These are phyloP conservation scores for Trichomycterus rosablanca DNA, from an alignment of 2,113 vertebrate genomes.

Conservation along the genomic window DNA sequence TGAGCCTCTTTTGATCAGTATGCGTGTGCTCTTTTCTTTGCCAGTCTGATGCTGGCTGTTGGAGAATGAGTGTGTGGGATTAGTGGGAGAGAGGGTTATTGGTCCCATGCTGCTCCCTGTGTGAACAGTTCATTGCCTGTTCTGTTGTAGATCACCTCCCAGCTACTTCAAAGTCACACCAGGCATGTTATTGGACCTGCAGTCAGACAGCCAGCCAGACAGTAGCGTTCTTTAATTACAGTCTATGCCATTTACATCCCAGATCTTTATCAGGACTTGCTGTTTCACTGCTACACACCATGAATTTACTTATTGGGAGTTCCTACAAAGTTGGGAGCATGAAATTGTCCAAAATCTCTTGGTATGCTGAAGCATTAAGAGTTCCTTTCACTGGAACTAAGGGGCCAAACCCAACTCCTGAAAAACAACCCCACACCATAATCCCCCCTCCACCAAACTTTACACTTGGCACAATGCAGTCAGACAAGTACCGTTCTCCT, in stretches of 20 bases:
- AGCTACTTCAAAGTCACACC: conserved; percentile 24
- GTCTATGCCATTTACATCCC: conserved; percentile 1
- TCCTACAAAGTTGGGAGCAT: too few relatives aligned
- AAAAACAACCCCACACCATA: too few relatives aligned
- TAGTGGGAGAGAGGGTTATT: conserved; percentile 18
- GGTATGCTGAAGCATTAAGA: too few relatives aligned
- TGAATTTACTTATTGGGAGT: too few relatives aligned
- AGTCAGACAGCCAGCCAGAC: not conserved
- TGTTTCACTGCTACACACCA: not conserved
- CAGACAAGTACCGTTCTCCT: too few relatives aligned
- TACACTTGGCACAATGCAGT: too few relatives aligned
- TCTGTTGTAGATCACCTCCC: conserved; percentile 33
- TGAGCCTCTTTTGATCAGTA: conserved; percentile 29
- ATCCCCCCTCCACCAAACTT: too few relatives aligned
- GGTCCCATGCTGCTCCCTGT: conserved; percentile 11
- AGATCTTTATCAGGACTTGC: conserved; percentile 10
- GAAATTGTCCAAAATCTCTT: too few relatives aligned
- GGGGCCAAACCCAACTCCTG: too few relatives aligned
- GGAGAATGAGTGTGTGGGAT: conserved; percentile 27
- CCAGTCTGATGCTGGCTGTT: conserved; percentile 16
- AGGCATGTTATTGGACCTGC: not conserved
- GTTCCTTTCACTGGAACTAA: too few relatives aligned
- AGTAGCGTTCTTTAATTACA: conserved; percentile 6
- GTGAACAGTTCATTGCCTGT: conserved; percentile 17
- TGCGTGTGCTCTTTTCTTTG: conserved; percentile 15